Conservation (phyloP, 2,113 vertebrate genomes). For the Cervus canadensis region DNA sequence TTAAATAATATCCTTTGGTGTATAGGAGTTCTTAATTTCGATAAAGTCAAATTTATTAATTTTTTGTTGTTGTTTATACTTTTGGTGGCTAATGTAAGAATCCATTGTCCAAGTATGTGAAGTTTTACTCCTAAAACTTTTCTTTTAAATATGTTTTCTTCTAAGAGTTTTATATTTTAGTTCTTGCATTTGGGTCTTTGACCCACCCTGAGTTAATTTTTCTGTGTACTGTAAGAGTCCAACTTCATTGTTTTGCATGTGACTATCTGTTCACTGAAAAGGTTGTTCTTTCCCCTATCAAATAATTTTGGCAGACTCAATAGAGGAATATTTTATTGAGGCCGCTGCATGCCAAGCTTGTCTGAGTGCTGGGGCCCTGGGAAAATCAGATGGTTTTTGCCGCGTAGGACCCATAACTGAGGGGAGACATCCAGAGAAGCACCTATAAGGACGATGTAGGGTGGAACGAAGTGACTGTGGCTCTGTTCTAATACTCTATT, state of each 20-base stretch:
- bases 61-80: neutral
- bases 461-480: neutral
- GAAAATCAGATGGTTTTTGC: neutral
- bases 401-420: neutral
- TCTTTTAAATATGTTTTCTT: neutral
- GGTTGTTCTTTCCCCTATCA: neutral
- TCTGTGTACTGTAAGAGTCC: neutral
- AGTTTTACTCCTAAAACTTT: neutral
- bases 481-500: neutral
- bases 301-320: neutral
- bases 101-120: neutral
- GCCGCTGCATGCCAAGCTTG: neutral
- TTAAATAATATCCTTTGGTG: neutral
- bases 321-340: neutral
- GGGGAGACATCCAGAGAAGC: neutral
- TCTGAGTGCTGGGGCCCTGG: neutral
- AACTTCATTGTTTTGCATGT: neutral
- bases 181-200: neutral
- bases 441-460: neutral
- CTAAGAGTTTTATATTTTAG: neutral
- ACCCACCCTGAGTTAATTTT: neutral
- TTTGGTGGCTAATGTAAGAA: neutral
- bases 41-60: neutral
- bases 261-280: neutral
- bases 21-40: neutral